Evolutionary conservation across 2,797 vertebrate genomes (phyloP).

Genomic region (Coracias cyanogaster): DNA sequence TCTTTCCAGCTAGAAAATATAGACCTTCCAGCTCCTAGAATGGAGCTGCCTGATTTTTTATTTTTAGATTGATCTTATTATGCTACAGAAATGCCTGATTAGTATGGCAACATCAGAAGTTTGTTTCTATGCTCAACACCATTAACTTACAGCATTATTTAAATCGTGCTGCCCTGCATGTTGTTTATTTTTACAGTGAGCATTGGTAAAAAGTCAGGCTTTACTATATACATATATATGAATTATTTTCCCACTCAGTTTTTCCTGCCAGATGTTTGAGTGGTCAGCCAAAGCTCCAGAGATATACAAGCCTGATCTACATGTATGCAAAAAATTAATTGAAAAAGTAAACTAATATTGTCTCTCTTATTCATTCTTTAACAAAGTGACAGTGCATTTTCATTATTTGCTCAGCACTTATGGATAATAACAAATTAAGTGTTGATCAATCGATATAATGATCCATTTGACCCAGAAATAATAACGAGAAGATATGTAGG

Average conservation of each 20-base stretch:
- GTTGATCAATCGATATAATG: conserved; percentile 65
- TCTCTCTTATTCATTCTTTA: conserved; percentile 1
- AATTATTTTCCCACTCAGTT: not conserved
- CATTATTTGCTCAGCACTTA: conserved; percentile 57
- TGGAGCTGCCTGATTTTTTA: not conserved
- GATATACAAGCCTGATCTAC: not conserved
- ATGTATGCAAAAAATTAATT: conserved; percentile 28
- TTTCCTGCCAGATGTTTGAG: conserved; percentile 22
- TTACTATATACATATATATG: not conserved
- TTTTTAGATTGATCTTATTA: not conserved
- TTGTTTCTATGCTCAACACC: not conserved
- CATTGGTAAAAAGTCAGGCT: not conserved
- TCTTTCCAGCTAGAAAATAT: not conserved
- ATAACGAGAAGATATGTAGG: conserved; percentile 38
- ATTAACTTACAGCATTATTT: not conserved
- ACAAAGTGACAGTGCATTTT: conserved; percentile 22
- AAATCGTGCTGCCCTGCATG: not conserved
- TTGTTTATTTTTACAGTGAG: conserved; percentile 11
- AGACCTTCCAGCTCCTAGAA: not conserved
- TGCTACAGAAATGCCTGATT: not conserved
- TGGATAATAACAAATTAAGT: conserved; percentile 54
- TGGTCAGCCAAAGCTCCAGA: not conserved
- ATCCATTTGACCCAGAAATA: conserved; percentile 66
- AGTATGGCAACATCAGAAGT: not conserved
- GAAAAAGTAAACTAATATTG: conserved; percentile 1